Conservation (phyloP, 2,797 vertebrate species). For the Phoxinus dragarum region DNA sequence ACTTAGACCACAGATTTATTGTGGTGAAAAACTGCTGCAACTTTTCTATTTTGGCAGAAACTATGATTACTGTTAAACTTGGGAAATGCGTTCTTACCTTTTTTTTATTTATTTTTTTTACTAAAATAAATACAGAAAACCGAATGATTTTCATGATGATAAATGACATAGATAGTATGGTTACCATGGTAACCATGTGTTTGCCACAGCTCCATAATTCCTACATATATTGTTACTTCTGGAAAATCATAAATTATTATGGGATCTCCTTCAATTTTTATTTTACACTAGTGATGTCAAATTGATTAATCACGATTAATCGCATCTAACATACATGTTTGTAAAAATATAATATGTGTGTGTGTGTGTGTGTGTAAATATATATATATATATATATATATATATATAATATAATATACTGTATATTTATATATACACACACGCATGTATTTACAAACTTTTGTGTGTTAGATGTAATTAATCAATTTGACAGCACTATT, state of each 20-base stretch:
- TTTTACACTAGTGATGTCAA: background rate
- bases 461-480: background rate
- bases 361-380: too few species aligned
- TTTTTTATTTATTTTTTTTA: background rate
- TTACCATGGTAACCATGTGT: background rate
- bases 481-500: background rate
- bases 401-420: too few species aligned
- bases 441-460: too few species aligned
- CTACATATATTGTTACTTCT: too few species aligned
- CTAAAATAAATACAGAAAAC: background rate
- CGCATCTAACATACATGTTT: too few species aligned
- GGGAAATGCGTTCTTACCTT: background rate
- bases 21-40: background rate
- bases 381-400: too few species aligned
- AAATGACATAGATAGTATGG: background rate
- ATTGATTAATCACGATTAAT: background rate
- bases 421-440: too few species aligned
- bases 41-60: background rate
- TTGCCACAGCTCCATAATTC: background rate
- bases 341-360: too few species aligned
- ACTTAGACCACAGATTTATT: background rate
- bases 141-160: background rate
- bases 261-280: background rate
- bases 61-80: background rate
- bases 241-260: background rate